phyloP scores from a whole-genome alignment of 1,140 invertebrate genomes.

The Caenorhabditis brenneri region DNA sequence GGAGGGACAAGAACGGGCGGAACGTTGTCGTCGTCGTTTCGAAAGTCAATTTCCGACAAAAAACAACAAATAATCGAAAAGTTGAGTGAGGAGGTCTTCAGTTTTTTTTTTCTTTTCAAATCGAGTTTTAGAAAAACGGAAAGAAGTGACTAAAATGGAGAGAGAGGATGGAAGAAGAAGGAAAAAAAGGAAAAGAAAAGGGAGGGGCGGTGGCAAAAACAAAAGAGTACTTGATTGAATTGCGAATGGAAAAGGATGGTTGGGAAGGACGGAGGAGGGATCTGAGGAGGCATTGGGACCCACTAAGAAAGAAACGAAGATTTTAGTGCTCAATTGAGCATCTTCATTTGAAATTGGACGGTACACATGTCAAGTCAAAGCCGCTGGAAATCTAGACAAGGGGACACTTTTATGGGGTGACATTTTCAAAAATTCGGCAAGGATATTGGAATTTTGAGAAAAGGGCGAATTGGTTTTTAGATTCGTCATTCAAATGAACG shows the following conservation, averaged over 20 bases:
- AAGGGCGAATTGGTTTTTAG: too few relatives aligned
- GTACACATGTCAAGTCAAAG: too few relatives aligned
- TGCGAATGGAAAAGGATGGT: neutral
- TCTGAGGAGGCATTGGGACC: neutral
- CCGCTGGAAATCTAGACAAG: too few relatives aligned
- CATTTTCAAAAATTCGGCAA: too few relatives aligned
- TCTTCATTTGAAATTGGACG: neutral
- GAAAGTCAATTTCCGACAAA: conserved; percentile 28
- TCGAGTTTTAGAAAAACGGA: neutral
- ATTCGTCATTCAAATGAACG: too few relatives aligned
- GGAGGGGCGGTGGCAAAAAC: neutral
- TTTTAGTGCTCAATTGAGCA: neutral
- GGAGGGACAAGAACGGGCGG: neutral
- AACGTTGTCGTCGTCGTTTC: too few relatives aligned
- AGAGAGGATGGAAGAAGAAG: neutral
- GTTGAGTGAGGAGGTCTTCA: neutral
- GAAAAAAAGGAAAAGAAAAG: neutral
- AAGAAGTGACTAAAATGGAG: neutral
- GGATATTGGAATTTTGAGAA: too few relatives aligned
- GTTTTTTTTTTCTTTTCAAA: neutral
- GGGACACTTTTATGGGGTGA: too few relatives aligned
- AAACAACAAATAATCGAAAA: conserved; percentile 42
- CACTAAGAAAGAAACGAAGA: neutral
- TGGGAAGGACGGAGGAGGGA: neutral
- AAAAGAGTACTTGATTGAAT: conserved; percentile 35